These are phyloP conservation scores for Ornithorhynchus anatinus DNA, from an alignment of 2,113 vertebrate genomes.

Conservation along the genomic window DNA sequence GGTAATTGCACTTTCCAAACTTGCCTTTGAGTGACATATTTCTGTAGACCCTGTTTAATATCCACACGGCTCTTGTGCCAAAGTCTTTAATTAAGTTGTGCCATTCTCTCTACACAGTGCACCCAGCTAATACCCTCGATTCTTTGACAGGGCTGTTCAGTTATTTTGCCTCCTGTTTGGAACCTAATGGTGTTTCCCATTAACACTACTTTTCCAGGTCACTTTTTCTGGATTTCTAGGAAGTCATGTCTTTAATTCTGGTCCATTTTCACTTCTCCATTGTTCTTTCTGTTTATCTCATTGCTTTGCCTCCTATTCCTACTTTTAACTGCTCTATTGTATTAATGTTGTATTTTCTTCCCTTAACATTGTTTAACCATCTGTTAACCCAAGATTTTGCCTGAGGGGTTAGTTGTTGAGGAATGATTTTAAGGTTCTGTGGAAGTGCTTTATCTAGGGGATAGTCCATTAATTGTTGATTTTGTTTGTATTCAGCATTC, in stretches of 20 bases:
- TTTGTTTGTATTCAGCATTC: conserved; percentile 60
- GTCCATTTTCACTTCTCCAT: not conserved
- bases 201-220: not conserved
- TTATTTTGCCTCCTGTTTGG: accelerated
- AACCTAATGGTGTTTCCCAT: not conserved
- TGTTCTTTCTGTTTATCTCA: conserved; percentile 1
- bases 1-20: too few species aligned
- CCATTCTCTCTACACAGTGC: not conserved
- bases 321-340: too few species aligned
- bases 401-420: conserved; percentile 17
- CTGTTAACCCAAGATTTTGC: conserved; percentile 48
- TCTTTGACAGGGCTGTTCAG: too few species aligned
- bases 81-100: not conserved
- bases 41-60: too few species aligned
- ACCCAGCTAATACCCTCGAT: not conserved
- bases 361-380: conserved; percentile 59
- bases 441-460: conserved; percentile 36
- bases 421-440: conserved; percentile 46
- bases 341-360: conserved; percentile 16
- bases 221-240: not conserved
- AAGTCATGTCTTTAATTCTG: not conserved
- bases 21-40: too few species aligned
- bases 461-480: conserved; percentile 62
- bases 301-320: not conserved
- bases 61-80: not conserved